These are phyloP conservation scores for Junonia oenone DNA, from an alignment of 2,888 invertebrate genomes.

Conservation along the genomic window DNA sequence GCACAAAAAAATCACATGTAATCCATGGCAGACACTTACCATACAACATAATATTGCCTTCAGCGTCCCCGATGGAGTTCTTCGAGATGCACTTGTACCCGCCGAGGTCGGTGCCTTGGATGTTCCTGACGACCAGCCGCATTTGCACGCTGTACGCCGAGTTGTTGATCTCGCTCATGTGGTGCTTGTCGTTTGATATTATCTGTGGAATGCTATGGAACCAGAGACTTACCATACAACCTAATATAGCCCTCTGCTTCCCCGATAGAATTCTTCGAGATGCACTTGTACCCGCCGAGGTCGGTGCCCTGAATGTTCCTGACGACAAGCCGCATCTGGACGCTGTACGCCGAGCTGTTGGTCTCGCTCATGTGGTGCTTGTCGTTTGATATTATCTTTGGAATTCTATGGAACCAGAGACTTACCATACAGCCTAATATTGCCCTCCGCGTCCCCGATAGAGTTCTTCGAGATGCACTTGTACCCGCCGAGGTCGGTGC, in stretches of 20 bases:
- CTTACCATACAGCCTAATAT: constrained; percentile 93
- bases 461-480: too few relatives aligned
- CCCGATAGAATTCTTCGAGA: constrained; percentile 94
- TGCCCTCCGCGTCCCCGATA: constrained; percentile 93
- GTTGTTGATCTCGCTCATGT: too few relatives aligned
- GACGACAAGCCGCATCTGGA: constrained; percentile 90
- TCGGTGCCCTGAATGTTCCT: constrained; percentile 86
- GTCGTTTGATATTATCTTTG: constrained; percentile 91
- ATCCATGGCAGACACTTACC: too few relatives aligned
- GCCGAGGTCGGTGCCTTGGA: constrained; percentile 88
- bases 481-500: constrained; percentile 91
- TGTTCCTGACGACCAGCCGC: constrained; percentile 86
- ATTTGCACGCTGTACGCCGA: constrained; percentile 92
- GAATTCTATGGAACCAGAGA: constrained; percentile 29
- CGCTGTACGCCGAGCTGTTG: constrained; percentile 92
- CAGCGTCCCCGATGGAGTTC: constrained; percentile 94
- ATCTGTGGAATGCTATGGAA: too few relatives aligned
- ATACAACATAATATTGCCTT: constrained; percentile 92
- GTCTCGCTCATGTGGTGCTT: too few relatives aligned
- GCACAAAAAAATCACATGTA: too few relatives aligned
- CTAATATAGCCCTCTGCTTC: constrained; percentile 94
- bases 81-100: too few relatives aligned
- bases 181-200: too few relatives aligned
- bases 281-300: constrained; percentile 93
- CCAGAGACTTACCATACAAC: constrained; percentile 92